Evolutionary conservation across 2,797 vertebrate genomes (phyloP).

Genomic region (Chloroceryle inda): DNA sequence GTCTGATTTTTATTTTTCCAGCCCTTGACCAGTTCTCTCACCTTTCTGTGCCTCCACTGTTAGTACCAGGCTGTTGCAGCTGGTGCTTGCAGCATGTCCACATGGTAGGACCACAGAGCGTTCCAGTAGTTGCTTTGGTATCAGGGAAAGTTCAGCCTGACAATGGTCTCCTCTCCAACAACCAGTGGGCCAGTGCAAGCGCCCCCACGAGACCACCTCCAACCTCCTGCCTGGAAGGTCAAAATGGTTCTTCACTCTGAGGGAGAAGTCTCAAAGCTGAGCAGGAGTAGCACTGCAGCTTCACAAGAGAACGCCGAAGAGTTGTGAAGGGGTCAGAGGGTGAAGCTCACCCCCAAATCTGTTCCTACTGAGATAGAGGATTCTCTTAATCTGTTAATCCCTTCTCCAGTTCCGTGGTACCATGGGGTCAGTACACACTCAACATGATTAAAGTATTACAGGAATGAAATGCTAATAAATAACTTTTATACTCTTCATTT

Average conservation of each 20-base stretch:
- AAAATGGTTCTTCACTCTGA: not conserved
- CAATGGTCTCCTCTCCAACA: not conserved
- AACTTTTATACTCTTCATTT: conserved; percentile 75
- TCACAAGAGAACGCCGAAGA: not conserved
- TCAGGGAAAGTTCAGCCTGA: not conserved
- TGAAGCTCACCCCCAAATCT: conserved; percentile 67
- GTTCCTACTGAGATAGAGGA: conserved; percentile 45
- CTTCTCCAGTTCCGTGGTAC: conserved; percentile 48
- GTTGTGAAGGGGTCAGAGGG: conserved; percentile 39
- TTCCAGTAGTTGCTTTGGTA: fast-evolving
- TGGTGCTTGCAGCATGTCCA: not conserved
- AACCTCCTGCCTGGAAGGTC: not conserved
- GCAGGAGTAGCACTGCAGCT: not conserved
- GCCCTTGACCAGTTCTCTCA: not conserved
- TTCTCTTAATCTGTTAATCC: conserved; percentile 65
- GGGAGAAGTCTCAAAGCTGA: not conserved
- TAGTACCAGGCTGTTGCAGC: not conserved
- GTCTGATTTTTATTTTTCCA: not conserved
- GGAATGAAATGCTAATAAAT: conserved; percentile 54
- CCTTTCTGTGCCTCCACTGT: not conserved
- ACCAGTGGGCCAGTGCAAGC: not conserved
- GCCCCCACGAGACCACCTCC: not conserved
- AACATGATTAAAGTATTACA: conserved; percentile 64
- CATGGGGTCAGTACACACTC: conserved; percentile 34
- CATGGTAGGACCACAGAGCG: fast-evolving